Evolutionary conservation across 2,888 invertebrate species (phyloP).

Genomic region (Polia nebulosa): DNA sequence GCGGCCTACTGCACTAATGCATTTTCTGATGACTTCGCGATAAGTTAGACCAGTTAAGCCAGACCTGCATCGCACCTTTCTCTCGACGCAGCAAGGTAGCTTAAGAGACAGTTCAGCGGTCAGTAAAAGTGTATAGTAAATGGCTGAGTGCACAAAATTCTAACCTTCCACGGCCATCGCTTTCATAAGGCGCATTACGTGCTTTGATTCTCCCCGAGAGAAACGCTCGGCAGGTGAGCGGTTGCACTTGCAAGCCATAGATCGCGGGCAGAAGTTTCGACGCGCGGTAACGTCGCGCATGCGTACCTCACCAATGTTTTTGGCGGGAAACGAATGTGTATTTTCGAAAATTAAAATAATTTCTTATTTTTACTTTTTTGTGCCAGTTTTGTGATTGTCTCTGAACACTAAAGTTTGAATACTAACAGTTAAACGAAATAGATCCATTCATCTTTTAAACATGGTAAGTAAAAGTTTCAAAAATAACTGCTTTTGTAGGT

Average conservation of each 20-base stretch:
- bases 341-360: constrained; percentile 55
- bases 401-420: constrained; percentile 17
- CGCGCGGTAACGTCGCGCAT: constrained; percentile 82
- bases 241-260: constrained; percentile 67
- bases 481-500: neutral
- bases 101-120: constrained; percentile 51
- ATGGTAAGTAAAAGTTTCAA: constrained; percentile 51
- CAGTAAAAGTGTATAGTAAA: constrained; percentile 49
- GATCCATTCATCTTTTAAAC: neutral
- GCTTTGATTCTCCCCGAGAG: constrained; percentile 77
- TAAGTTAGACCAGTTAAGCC: constrained; percentile 49
- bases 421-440: neutral
- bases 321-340: constrained; percentile 76
- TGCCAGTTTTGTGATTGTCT: constrained; percentile 51
- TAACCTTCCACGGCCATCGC: constrained; percentile 80
- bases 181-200: constrained; percentile 84
- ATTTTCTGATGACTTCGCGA: constrained; percentile 52
- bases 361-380: constrained; percentile 15
- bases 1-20: constrained; percentile 50
- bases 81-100: constrained; percentile 30
- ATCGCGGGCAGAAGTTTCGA: constrained; percentile 79
- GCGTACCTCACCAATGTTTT: constrained; percentile 73
- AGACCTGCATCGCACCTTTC: constrained; percentile 49
- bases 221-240: constrained; percentile 80
- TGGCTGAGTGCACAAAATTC: constrained; percentile 64